Base-by-base conservation (phyloP, 2,797 vertebrate species). In the Alauda arvensis region DNA sequence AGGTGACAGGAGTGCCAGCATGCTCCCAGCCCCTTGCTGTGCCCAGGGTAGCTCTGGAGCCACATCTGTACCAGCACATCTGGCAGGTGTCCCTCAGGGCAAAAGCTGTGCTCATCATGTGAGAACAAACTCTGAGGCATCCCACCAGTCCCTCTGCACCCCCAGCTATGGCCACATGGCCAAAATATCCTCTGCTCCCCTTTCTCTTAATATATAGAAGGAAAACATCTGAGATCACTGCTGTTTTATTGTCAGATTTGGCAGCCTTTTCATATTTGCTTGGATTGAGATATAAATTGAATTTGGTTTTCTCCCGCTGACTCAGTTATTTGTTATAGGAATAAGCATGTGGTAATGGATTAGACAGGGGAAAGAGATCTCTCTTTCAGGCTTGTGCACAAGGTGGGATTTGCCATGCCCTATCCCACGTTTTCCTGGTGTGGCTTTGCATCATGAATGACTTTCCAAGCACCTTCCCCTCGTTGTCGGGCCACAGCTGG, bases 261-360 rank as follows among this genome's bases (percentile, higher is more conserved):
- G 93, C 95, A 95, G 85, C 71, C 85, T 91, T 87, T 77, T 92
- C 71, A 21, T 94, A 92, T 92, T 95, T 95, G 90, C 94, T 94
- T 86, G 89, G 90, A 95, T 93, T 93, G 94, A 91, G 91, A 89
- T 68, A 94, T 71, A 94, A 95, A 92, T 80, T 91, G 89, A 95
- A 91, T 94, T 91, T 88, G 75, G 87, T 77, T 91, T 91, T 93
- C 84, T 88, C 92, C 87, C 14, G n/a, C 85, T 91, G 85, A 89
- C 90, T 88, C 77, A 89, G 94, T 91, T 95, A 94, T 95, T 94
- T 88, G 77, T 88, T 91, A 83, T 69, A 92, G 68, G 89, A 93
- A 93, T 77, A 89, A 90, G 83, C 87, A 77, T 68, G 89, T 69
- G 66, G 83, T 82, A 90, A 90, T 79, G 87, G 91, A 94, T 88